Base-by-base conservation (phyloP, 2,888 invertebrate genomes). In the Tetanocera ferruginea region DNA sequence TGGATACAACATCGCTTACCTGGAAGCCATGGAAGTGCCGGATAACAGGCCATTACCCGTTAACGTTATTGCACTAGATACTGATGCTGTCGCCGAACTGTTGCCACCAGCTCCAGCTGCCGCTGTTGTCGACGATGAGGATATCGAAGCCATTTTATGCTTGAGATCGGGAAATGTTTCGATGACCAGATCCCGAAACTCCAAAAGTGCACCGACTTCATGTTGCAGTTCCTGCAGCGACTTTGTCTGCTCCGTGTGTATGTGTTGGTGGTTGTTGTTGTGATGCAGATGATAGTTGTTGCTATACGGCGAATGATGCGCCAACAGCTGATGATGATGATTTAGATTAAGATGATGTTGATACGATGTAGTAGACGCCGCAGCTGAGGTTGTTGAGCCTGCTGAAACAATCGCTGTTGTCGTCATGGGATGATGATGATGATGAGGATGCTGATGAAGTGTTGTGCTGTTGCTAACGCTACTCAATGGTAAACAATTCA, bases 121-220 rank as follows among this genome's bases (percentile, higher is more conserved):
- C 55, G 85, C 83, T 23, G 86, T 82, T 43, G 88, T 83, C 78
- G 88, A 84, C 70, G 85, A 82, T 77, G 92, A 91, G 75, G 92
- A 92, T 86, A 92, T 92, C 57, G 93, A 92, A 87, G 94, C 94
- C 94, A 96, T 93, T 92, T 96, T 96, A 89, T 94, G 94, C 89
- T 96, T 94, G 90, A 96, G 93, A 92, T 96, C 95, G 86, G 96
- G 96, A 92, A 96, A 96, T 88, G 96, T 95, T 93, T 96, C 96
- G 93, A 96, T 96, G 92, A 96, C 96, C 93, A 96, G 94, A 91
- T 96, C 96, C 91, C 96, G 95, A 91, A 96, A 96, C 92, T 96
- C 96, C 91, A 96, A 93, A 86, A 96, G 91, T 86, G 96, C 96
- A 83, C 96, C 96, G 91, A 96, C 96, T 92, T 96, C 96, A 94